phyloP scores from a whole-genome alignment of 37 sponge, comb jelly and placozoan species.

The Halisarca cf. caerulea region DNA sequence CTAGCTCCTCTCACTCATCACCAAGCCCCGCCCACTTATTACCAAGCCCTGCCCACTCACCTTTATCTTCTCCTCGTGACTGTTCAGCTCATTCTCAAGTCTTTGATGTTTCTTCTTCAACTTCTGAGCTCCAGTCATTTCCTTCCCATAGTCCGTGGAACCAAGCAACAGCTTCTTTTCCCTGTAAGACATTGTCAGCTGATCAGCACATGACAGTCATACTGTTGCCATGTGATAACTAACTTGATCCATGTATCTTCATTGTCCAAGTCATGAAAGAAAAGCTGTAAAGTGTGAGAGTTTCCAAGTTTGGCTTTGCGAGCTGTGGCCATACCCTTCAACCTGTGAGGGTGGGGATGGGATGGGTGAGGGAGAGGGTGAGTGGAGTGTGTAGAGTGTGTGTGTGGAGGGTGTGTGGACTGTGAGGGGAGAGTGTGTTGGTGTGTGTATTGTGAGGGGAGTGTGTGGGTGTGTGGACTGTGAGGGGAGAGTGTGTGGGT shows the following conservation, averaged over 20 bases:
- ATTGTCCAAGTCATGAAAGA: conserved; percentile 81
- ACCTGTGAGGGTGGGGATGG: conserved; percentile 29
- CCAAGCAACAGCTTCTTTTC: conserved; percentile 84
- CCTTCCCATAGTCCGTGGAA: conserved; percentile 74
- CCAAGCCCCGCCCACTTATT: too few relatives aligned
- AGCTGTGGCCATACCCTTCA: conserved; percentile 59
- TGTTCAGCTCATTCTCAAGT: conserved; percentile 69
- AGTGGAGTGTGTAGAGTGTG: background rate
- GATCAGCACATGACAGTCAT: background rate
- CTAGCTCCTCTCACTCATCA: background rate
- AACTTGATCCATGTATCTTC: conserved; percentile 91
- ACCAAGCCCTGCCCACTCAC: background rate
- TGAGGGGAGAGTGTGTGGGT: too few relatives aligned
- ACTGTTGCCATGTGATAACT: background rate
- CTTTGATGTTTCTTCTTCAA: conserved; percentile 81
- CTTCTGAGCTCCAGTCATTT: conserved; percentile 81
- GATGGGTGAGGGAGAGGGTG: background rate
- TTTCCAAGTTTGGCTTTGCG: conserved; percentile 61
- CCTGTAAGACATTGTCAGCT: conserved; percentile 18
- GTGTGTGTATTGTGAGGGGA: background rate
- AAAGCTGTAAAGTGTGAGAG: conserved; percentile 82
- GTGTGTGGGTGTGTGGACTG: background rate
- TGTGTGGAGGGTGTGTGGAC: background rate
- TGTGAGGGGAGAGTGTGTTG: background rate
- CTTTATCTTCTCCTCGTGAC: conserved; percentile 55